Evolutionary conservation across 2,113 vertebrate genomes (phyloP).

Genomic region (Ciconia stormi): DNA sequence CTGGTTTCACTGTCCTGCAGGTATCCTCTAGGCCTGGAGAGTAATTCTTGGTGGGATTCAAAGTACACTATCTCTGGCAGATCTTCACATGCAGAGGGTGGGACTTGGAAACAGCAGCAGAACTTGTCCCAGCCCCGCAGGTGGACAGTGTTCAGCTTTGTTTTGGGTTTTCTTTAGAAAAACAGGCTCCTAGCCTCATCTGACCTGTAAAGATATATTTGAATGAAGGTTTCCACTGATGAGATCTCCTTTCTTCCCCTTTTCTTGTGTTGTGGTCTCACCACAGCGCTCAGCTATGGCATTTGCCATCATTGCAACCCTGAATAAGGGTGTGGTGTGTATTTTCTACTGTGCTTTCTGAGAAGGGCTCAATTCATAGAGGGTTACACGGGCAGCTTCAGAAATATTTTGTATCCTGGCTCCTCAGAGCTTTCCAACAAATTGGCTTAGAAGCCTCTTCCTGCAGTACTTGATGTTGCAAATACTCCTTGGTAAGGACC

Average conservation of each 20-base stretch:
- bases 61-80: not conserved
- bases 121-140: not conserved
- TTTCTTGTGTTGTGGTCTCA: not conserved
- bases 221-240: not conserved
- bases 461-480: not conserved
- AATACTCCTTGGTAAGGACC: not conserved
- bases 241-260: not conserved
- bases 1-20: not conserved
- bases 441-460: not conserved
- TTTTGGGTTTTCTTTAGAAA: not conserved
- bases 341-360: not conserved
- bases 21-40: not conserved
- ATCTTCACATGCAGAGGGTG: not conserved
- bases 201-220: not conserved
- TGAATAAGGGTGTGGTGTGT: accelerated
- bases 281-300: not conserved
- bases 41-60: not conserved
- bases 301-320: not conserved
- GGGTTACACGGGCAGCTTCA: not conserved
- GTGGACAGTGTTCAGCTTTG: not conserved
- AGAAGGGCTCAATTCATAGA: not conserved
- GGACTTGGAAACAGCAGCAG: not conserved
- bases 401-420: not conserved
- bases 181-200: not conserved
- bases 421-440: not conserved